Evolutionary conservation across 2,888 invertebrate genomes (phyloP), one percentile per base, ranked within the genome.

Genomic region (Urechis unicinctus): DNA sequence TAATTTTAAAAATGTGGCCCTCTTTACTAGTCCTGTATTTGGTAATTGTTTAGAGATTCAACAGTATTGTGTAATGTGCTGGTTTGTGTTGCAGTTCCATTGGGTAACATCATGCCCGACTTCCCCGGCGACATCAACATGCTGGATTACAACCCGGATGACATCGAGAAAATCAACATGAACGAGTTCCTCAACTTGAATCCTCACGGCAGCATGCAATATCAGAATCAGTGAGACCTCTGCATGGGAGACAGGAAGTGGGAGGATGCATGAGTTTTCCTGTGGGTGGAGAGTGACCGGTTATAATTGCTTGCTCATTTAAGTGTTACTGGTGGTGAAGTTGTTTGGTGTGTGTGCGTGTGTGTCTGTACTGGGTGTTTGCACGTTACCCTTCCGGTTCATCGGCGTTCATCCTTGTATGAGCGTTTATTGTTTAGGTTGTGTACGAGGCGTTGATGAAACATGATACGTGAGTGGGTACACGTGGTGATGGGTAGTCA

Each of bases 121-220:
- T 26, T 58, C 31, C 31, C 52, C 9, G 47, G 44, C 9, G 52
- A 53, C 22, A 42, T 26, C 29, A 51, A 59, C 52, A 36, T 55
- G 47, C 43, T 58, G 31, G 67, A 68, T 45, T 68, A 65, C 62
- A 61, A 59, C 43, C 66, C 67, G 0, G 67, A 66, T n/a, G 68
- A 68, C 56, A 66, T 68, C 25, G 64, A 61, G 25, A 59, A 61
- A 49, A 68, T 67, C 53, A 68, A 67, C 52, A 61, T 68, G 17
- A 66, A 66, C 41, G 66, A 68, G 31, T 57, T 68, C 17, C 59
- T 68, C 22, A 56, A 56, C 36, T 17, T 36, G 36, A 36, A 36
- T 36, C 36, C n/a, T n/a, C n/a, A n/a, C n/a, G n/a, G n/a, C n/a
- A 21, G 49, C 29, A 21, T 53, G 41, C 46, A 30, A 43, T 26